phyloP scores from a whole-genome alignment of 1,140 invertebrate species.

The Glossosoma conforme region DNA sequence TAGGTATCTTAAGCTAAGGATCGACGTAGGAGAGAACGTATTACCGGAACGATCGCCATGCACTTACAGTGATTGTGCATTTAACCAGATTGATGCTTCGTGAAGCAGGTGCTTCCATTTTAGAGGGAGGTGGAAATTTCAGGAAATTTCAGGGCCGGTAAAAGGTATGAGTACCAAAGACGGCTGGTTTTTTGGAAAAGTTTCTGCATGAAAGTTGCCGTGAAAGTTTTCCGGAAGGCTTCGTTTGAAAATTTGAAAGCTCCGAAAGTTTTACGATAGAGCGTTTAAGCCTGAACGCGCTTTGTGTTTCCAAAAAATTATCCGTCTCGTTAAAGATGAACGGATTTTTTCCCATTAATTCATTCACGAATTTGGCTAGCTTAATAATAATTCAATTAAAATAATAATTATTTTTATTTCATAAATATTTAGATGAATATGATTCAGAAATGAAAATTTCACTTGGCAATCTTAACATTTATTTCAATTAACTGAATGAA shows the following conservation, averaged over 20 bases:
- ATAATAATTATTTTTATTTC: no score
- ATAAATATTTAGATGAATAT: no score
- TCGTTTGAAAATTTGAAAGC: constrained; percentile 29
- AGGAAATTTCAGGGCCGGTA: not conserved
- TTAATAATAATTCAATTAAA: no score
- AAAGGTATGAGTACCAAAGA: constrained; percentile 1
- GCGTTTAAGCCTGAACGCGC: constrained; percentile 26
- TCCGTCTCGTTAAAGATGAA: no score
- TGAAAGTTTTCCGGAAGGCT: constrained; percentile 20
- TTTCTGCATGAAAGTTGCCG: constrained; percentile 15
- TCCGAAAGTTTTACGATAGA: constrained; percentile 23
- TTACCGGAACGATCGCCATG: constrained; percentile 23
- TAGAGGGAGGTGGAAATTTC: constrained; percentile 19
- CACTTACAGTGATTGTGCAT: constrained; percentile 32
- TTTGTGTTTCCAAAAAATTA: no score
- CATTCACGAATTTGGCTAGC: no score
- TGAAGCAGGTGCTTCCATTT: constrained; percentile 22
- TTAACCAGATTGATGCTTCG: constrained; percentile 31
- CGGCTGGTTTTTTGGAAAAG: constrained; percentile 15
- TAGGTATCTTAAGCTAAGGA: no score
- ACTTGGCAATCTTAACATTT: no score
- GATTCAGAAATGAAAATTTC: no score
- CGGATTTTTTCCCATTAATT: no score
- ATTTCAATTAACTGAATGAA: no score
- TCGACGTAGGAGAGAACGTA: no score